Evolutionary conservation across 2,113 vertebrate species (phyloP), one percentile per base, ranked within the genome.

Genomic region (Channa argus): DNA sequence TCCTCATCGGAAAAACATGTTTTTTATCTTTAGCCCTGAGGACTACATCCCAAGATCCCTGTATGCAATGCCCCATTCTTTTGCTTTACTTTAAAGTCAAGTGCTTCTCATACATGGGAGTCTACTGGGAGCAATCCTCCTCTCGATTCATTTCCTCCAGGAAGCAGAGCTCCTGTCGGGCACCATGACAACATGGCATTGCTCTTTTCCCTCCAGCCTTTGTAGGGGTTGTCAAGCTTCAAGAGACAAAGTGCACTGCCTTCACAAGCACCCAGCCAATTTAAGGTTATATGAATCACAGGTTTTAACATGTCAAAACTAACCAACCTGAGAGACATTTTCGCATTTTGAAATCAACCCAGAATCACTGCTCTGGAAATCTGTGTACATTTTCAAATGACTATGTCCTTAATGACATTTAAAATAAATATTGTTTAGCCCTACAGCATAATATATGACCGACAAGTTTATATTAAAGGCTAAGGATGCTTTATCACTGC

Each of bases 111-210:
- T 87, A 87, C 65, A 77, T 38, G 53, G 47, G 76, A 56, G 82
- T 86, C 89, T 84, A 84, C 77, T 13, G 87, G 83, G 90, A 89
- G 69, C 84, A 87, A 88, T 90, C 81, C 75, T 89, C 86, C 84
- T 80, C 81, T 89, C 70, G 76, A 90, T 87, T 90, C 86, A 90
- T 88, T 87, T 89, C 84, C 83, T 86, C 74, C 84, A 79, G 77
- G 83, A 89, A 86, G 79, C 86, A 83, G 71, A 74, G 80, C 79
- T 87, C 70, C 83, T 84, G 72, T 72, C 56, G 77, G 85, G 87
- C 82, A 80, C 89, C 90, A 91, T 92, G 92, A 91, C 88, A 88
- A 93, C 92, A 87, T 81, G 69, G 80, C 76, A 69, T 79, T 80
- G 84, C 88, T 91, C 75, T 77, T 86, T 87, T 83, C 78, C 74